Percentiles rank a stretch among this genome's conserved stretches.
Evolutionary conservation across 2,888 invertebrate genomes (phyloP).

Genomic region (Drosophila testacea): DNA sequence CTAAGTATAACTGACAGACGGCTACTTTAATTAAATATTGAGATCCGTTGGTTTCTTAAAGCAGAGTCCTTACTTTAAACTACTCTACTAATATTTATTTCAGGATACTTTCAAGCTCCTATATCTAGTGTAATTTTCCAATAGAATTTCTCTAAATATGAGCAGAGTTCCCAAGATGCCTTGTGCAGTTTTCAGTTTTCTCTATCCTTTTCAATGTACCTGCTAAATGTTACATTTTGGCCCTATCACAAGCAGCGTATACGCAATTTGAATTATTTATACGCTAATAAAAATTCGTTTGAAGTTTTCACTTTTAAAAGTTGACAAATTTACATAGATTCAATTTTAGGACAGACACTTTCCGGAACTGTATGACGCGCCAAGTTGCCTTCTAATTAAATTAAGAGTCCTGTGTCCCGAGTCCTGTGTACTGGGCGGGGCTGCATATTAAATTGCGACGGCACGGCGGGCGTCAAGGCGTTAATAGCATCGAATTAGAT

Average conservation of each 20-base stretch:
- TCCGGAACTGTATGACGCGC: background rate
- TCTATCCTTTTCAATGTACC: conserved; percentile 9
- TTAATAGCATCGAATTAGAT: conserved; percentile 71
- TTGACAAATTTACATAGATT: conserved; percentile 73
- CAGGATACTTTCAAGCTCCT: background rate
- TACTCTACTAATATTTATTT: too few relatives aligned
- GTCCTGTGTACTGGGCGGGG: conserved; percentile 47
- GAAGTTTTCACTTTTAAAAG: conserved; percentile 72
- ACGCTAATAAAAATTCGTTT: conserved; percentile 61
- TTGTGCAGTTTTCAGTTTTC: background rate
- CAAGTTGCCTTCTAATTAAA: conserved; percentile 63
- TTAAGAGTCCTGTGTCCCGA: conserved; percentile 58
- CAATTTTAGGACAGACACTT: conserved; percentile 40
- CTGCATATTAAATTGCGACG: conserved; percentile 60
- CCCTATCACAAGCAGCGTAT: conserved; percentile 26
- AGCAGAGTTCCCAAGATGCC: background rate
- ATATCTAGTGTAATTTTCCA: background rate
- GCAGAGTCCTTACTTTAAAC: too few relatives aligned
- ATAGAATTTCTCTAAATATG: background rate
- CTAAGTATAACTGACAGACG: background rate
- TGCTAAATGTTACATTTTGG: conserved; percentile 17
- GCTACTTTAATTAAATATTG: background rate
- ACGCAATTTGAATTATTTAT: conserved; percentile 61
- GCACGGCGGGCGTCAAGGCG: conserved; percentile 62
- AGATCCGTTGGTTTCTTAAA: background rate